Base-by-base conservation (phyloP, 2,888 invertebrate genomes). In the Seladonia tumulorum region DNA sequence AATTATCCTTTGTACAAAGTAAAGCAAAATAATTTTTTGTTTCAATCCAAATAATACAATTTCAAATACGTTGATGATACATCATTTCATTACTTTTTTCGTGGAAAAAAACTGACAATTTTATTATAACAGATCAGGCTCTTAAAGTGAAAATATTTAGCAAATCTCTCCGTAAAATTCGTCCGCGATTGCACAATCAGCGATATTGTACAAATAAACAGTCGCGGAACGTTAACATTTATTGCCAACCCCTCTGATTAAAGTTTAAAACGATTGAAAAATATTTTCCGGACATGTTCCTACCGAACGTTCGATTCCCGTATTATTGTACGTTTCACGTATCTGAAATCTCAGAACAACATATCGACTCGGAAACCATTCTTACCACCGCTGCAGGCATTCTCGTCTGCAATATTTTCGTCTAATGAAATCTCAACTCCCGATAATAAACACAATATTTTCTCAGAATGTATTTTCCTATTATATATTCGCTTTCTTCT, bases 381-480 rank as follows among this genome's bases (percentile, higher is more conserved):
- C 68, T 70, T 14, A 42, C 39, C 42, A 70, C 42, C 42, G 42
- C 70, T 70, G 70, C n/a, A 42, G 70, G 70, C 42, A 14, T 42
- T 42, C n/a, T 42, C 70, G 18, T 42, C 70, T 70, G 70, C 70
- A 42, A 42, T 70, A 42, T 70, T 70, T 70, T 70, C 42, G 39
- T 42, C 70, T 70, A 42, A 70, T 70, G 42, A 70, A 70, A 70
- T 42, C 42, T 70, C 70, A 5, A 70, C 70, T 70, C n/a, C 14
- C n/a, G 70, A 70, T 70, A 70, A 70, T 70, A n/a, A 70, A 70
- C 70, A 70, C 70, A 70, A 70, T 70, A 70, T 70, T 70, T 70
- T 42, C 70, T n/a, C 70, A 70, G 42, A 12, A 12, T 22, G 39
- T 42, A 42, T 70, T 70, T 39, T 70, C 70, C 12, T 70, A 70